Base-by-base conservation (phyloP, 2,888 invertebrate species). In the Rhogogaster chlorosoma region DNA sequence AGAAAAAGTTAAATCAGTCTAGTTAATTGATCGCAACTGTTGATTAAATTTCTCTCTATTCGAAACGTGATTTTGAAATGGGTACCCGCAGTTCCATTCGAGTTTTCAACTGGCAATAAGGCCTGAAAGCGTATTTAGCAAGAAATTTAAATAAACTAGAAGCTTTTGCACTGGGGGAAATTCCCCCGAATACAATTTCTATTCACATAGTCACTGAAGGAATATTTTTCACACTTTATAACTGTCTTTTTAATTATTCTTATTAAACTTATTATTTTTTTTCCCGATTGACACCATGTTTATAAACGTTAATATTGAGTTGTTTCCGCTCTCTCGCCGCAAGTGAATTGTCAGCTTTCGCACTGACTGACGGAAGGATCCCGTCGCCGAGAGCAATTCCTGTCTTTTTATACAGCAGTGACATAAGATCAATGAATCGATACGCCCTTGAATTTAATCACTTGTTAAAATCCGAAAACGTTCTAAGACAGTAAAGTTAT, bases 131-230 rank as follows among this genome's bases (percentile, higher is more conserved):
- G n/a, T 80, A n/a, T 38, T 61, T 61, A 61, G 12, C 61, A 12
- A 61, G 26, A 26, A 61, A 38, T 80, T 5, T 32, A 36, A 80
- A 80, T 61, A 61, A 80, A 80, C 61, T 61, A 57, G 61, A 80
- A 61, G 57, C 61, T 80, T 29, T 61, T 61, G 15, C 61, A 49
- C 38, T 80, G 57, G 78, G 78, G 78, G 78, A 80, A 57, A 38
- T 38, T 32, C 61, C 78, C 61, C 78, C 78, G 15, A 53, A 53
- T 61, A 26, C 61, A 61, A 57, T 22, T 61, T 61, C 78, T 36
- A 57, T 80, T 80, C 78, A 80, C 80, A 80, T 80, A 61, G 77
- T 80, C 36, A 80, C n/a, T 38, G 22, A 61, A 61, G 61, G 18
- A 26, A n/a, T 29, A 32, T 38, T 61, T 71, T 71, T 32, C 18